Conservation (phyloP, 2,113 vertebrate genomes). For the Takifugu flavidus region DNA sequence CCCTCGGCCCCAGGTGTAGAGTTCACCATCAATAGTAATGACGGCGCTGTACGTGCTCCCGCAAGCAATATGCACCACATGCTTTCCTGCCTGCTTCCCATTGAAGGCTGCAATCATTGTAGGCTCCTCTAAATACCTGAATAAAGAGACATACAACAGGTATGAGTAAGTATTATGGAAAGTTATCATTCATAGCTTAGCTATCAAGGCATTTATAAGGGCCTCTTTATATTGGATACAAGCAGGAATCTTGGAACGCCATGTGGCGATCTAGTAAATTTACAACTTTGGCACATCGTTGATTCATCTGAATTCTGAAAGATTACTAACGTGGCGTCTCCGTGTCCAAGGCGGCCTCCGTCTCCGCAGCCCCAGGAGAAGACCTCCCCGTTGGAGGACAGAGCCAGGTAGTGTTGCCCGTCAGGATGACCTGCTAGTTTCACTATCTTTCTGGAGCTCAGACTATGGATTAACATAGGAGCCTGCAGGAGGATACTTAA, state of each 20-base stretch:
- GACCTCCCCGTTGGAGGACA: constrained; percentile 92
- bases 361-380: constrained; percentile 98
- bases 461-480: constrained; percentile 87
- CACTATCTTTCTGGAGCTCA: constrained; percentile 89
- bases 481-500: constrained; percentile 70
- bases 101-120: constrained; percentile 87
- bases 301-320: constrained; percentile 31
- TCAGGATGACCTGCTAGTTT: constrained; percentile 96
- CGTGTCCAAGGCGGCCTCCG: constrained; percentile 92
- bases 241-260: too few relatives aligned
- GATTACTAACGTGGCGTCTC: constrained; percentile 84
- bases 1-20: constrained; percentile 95
- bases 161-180: too few relatives aligned
- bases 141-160: background rate
- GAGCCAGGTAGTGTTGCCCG: constrained; percentile 91
- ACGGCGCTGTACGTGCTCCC: constrained; percentile 96
- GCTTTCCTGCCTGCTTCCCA: constrained; percentile 90
- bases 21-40: constrained; percentile 91
- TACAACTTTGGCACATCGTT: background rate
- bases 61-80: constrained; percentile 89
- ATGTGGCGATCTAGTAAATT: too few relatives aligned
- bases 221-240: background rate
- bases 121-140: constrained; percentile 91
- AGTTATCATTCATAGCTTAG: too few relatives aligned
- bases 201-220: background rate